Evolutionary conservation across 2,797 vertebrate genomes (phyloP), one percentile per base, ranked within the genome.

Genomic region (Hoplostethus atlanticus): DNA sequence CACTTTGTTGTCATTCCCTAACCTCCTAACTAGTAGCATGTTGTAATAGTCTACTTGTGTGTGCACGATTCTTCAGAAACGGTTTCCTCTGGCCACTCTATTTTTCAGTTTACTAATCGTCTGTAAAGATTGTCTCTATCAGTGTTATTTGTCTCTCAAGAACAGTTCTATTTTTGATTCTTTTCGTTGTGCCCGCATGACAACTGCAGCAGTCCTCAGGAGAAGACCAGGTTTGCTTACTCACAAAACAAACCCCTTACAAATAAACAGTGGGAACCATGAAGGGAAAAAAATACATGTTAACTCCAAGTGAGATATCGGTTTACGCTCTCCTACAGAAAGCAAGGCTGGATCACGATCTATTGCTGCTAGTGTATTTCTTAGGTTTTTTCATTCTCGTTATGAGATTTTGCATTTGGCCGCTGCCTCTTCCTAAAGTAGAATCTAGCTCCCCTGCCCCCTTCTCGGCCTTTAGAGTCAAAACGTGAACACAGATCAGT

Each of bases 11-110:
- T 93, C 95, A 94, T 95, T 92, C 93, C 87, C 74, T 92, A 89
- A 86, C 88, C 89, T 90, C 91, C 85, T 91, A 88, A 90, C 93
- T 96, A 93, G 94, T 96, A 96, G 98, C 97, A 98, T 98, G 98
- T 97, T 92, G 96, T 96, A 95, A 95, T 96, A 94, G 95, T 95
- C 94, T 89, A 88, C 91, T 88, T 93, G 92, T 95, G 93, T 93
- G 94, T 95, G 95, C 95, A 95, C 94, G 95, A 92, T 93, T 93
- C 89, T 93, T 89, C 93, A 88, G 87, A 91, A 88, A 88, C 88
- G 76, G 79, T 67, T 84, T 94, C 86, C 76, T 83, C 91, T 87
- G 81, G 75, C 80, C 89, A 88, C 87, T 28, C 28, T 65, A 76
- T 85, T 73, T 93, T 92, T 92, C 81, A 86, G 89, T 94, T 95